phyloP scores from a whole-genome alignment of 1,140 invertebrate genomes.

The Tetramorium parvispinum region DNA sequence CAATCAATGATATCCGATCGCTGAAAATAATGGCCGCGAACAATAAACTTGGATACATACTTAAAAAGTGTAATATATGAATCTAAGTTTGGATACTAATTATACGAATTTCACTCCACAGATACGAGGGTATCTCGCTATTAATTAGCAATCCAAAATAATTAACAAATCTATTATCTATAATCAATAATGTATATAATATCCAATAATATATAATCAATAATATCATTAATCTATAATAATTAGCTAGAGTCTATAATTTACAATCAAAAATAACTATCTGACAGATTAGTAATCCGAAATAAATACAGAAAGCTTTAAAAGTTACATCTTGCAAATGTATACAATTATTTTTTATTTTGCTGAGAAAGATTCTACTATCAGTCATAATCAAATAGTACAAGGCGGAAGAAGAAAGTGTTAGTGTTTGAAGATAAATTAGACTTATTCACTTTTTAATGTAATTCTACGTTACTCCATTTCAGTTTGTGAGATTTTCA shows the following conservation, averaged over 20 bases:
- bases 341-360: neutral
- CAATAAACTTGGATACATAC: neutral
- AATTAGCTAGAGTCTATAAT: neutral
- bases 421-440: neutral
- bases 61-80: constrained; percentile 2
- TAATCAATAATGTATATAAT: constrained; percentile 25
- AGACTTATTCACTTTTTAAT: neutral
- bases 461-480: neutral
- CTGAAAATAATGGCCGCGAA: neutral
- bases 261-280: neutral
- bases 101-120: neutral
- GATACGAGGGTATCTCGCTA: neutral
- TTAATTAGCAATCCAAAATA: constrained; percentile 18
- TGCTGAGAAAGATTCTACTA: neutral
- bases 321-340: neutral
- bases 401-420: neutral
- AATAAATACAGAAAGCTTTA: neutral
- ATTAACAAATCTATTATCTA: constrained; percentile 18
- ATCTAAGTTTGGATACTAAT: neutral
- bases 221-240: constrained; percentile 13
- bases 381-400: neutral
- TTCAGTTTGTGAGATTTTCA: neutral
- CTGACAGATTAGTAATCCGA: neutral
- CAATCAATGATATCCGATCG: neutral
- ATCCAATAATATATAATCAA: constrained; percentile 16